Evolutionary conservation across 2,888 invertebrate genomes (phyloP), one percentile per base, ranked within the genome.

Genomic region (Embidobia sp.): DNA sequence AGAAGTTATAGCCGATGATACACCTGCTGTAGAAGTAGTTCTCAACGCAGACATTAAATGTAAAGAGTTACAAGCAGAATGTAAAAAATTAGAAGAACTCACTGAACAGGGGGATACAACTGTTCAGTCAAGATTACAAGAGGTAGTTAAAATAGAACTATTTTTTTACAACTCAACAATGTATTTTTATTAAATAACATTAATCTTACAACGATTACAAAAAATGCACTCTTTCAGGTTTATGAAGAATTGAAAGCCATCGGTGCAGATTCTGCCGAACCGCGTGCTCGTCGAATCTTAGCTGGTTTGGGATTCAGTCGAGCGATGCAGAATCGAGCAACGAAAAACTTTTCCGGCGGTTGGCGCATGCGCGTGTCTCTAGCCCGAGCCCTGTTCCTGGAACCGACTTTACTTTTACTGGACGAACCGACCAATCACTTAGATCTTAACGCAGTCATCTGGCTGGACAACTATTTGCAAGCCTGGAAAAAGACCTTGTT

Each of bases 341-440:
- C 96, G 0, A 96, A 95, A 90, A 95, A 95, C 88, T 96, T 96
- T 89, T 96, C 96, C 66, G 96, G 96, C 84, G 99, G 99, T 44
- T 99, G 99, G 99, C 93, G 99, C 80, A 99, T 99, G 99, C 94
- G 99, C 86, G 98, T 99, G 2, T 99, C 98, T 0, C 91, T 99
- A 35, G 99, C 98, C 0, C 93, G 98, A 88, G 99, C 99, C 1
- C 91, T 99, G 13, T 99, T 98, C 88, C 92, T 99, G 73, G 99
- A 99, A 90, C 99, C 99, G 0, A 98, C 99, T 0, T 91, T 99
- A n/a, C 91, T 99, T 18, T 92, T 99, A 89, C 94, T 99, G 26
- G 99, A 99, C 90, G 99, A 99, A 92, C 99, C 99, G 79, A 99
- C 99, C 0, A 99, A 99, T 91, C 99, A 99, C 90, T 94, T 99